These are phyloP conservation scores for Melitaea cinxia DNA, from an alignment of 1,140 invertebrate species.

Conservation along the genomic window DNA sequence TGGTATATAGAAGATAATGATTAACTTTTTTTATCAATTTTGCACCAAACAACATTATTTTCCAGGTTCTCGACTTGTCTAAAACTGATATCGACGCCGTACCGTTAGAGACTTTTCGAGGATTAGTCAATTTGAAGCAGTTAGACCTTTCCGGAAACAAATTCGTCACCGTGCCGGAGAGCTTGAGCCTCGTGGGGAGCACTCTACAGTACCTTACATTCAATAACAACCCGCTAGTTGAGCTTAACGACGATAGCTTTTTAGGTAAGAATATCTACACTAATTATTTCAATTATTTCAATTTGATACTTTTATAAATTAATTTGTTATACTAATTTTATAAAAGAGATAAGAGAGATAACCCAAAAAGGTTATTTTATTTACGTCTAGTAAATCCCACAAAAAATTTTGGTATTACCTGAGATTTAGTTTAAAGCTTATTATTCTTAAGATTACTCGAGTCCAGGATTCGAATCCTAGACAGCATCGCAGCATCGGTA, in stretches of 20 bases:
- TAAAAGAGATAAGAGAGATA: too few relatives aligned
- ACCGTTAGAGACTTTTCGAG: constrained; percentile 73
- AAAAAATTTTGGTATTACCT: too few relatives aligned
- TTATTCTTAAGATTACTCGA: too few relatives aligned
- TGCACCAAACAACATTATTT: constrained; percentile 20
- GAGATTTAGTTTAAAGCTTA: too few relatives aligned
- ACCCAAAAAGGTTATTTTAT: too few relatives aligned
- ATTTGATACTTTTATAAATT: too few relatives aligned
- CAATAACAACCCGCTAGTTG: constrained; percentile 82
- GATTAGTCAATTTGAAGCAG: constrained; percentile 73
- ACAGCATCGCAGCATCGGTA: too few relatives aligned
- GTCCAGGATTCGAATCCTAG: too few relatives aligned
- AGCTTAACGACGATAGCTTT: constrained; percentile 82
- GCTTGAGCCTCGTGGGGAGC: constrained; percentile 74
- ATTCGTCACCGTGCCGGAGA: constrained; percentile 82
- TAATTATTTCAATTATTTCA: too few relatives aligned
- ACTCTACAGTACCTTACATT: constrained; percentile 82
- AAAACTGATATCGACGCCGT: constrained; percentile 81
- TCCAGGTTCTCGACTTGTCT: constrained; percentile 83
- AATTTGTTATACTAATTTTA: too few relatives aligned
- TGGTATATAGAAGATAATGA: too few relatives aligned
- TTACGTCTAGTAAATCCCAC: too few relatives aligned
- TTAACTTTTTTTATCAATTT: neutral
- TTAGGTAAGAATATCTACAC: constrained; percentile 59
- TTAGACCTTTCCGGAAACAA: constrained; percentile 83